Conservation (phyloP, 2,888 invertebrate genomes). For the Drosophila stalkeri region DNA sequence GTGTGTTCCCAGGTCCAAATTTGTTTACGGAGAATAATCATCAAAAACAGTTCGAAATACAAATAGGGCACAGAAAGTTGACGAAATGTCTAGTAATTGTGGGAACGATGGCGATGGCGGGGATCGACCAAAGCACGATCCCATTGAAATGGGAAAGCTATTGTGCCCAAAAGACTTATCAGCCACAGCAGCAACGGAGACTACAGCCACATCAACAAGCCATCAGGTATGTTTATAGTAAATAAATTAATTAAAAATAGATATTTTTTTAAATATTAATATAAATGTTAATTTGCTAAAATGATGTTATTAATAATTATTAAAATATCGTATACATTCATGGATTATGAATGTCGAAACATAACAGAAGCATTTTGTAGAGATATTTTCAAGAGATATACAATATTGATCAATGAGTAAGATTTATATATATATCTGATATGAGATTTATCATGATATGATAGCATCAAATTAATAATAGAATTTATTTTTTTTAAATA, state of each 20-base stretch:
- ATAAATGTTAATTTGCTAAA: too few species aligned
- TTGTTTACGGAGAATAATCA: constrained; percentile 1
- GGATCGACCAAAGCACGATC: constrained; percentile 56
- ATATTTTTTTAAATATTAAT: neutral
- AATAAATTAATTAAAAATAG: neutral
- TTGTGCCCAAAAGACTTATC: constrained; percentile 43
- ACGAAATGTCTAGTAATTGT: constrained; percentile 65
- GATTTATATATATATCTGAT: too few species aligned
- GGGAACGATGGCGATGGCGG: constrained; percentile 65
- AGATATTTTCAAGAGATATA: too few species aligned
- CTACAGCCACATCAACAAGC: constrained; percentile 37
- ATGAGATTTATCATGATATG: too few species aligned
- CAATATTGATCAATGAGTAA: too few species aligned
- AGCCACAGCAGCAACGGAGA: constrained; percentile 26
- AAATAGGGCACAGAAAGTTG: constrained; percentile 6
- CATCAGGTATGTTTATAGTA: constrained; percentile 48
- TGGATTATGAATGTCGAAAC: too few species aligned
- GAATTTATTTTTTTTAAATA: too few species aligned
- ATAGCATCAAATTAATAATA: too few species aligned
- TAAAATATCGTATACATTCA: too few species aligned
- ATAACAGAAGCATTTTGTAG: too few species aligned
- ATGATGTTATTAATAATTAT: too few species aligned
- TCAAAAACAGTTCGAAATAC: constrained; percentile 6
- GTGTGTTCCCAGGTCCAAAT: constrained; percentile 31
- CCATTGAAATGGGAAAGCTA: constrained; percentile 68